phyloP scores from a whole-genome alignment of 2,113 vertebrate genomes.

The Psettodes erumei region DNA sequence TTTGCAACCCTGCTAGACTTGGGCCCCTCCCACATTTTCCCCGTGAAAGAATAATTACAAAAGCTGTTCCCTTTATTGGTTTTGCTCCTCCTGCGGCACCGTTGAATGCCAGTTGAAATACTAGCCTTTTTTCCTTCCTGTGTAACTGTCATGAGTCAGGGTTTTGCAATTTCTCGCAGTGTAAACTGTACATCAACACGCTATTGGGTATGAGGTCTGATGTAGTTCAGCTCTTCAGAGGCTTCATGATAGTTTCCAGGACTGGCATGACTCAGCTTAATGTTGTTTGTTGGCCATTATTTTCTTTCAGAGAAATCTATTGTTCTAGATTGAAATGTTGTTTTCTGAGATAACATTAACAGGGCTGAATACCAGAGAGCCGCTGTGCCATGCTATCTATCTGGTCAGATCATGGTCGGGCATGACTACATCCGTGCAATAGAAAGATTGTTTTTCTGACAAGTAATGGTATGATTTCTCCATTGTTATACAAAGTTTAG shows the following conservation, averaged over 20 bases:
- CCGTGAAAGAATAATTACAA: background rate
- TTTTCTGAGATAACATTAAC: background rate
- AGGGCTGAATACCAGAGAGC: background rate
- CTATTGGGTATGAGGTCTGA: background rate
- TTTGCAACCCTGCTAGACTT: background rate
- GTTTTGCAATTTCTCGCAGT: background rate
- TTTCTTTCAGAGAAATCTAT: background rate
- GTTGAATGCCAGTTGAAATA: background rate
- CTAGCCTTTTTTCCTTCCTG: background rate
- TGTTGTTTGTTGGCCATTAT: conserved; percentile 4
- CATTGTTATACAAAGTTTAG: background rate
- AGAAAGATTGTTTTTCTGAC: conserved; percentile 4
- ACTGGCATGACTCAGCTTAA: background rate
- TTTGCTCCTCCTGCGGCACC: background rate
- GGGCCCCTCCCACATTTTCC: background rate
- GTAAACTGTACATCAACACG: background rate
- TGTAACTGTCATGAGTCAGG: background rate
- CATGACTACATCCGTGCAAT: too few species aligned
- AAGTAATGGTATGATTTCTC: background rate
- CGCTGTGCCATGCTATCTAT: background rate
- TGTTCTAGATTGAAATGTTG: background rate
- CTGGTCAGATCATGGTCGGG: too few species aligned
- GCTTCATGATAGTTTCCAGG: background rate
- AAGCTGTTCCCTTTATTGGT: background rate
- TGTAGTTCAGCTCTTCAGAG: background rate